Conservation (phyloP, 2,113 vertebrate species). For the Zootoca vivipara region DNA sequence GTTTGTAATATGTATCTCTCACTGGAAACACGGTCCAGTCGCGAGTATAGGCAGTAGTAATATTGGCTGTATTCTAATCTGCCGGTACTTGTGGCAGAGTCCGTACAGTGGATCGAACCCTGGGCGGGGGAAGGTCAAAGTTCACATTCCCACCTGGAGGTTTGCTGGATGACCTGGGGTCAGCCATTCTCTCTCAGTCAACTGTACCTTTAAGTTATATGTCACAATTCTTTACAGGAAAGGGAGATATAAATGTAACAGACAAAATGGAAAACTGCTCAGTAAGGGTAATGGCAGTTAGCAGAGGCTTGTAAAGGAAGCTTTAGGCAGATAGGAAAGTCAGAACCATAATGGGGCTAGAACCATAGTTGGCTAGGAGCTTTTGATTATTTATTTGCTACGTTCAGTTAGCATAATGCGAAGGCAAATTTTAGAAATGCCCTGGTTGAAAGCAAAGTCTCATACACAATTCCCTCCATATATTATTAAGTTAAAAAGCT, state of each 20-base stretch:
- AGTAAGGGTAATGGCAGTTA: neutral
- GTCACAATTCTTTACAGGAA: neutral
- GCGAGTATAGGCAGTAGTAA: too few species aligned
- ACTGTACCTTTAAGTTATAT: neutral
- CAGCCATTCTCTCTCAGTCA: neutral
- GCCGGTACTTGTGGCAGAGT: too few species aligned
- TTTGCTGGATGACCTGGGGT: neutral
- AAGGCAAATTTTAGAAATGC: neutral
- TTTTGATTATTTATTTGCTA: slow-evolving; percentile 4
- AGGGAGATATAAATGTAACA: neutral
- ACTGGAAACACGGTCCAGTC: neutral
- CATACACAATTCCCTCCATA: neutral
- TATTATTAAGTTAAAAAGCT: neutral
- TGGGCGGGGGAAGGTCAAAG: neutral
- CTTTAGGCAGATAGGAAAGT: neutral
- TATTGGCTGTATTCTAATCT: neutral
- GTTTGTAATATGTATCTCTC: neutral
- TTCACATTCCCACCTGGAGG: neutral
- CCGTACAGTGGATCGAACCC: neutral
- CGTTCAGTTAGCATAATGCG: neutral
- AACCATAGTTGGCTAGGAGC: neutral
- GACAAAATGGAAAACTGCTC: neutral
- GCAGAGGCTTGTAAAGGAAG: neutral
- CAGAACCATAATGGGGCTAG: neutral
- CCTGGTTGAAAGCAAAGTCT: neutral